A percentile compares a stretch with the other conserved stretches of the same genome.
Evolutionary conservation across 2,888 invertebrate species (phyloP).

Genomic region (Apotomis turbidana): DNA sequence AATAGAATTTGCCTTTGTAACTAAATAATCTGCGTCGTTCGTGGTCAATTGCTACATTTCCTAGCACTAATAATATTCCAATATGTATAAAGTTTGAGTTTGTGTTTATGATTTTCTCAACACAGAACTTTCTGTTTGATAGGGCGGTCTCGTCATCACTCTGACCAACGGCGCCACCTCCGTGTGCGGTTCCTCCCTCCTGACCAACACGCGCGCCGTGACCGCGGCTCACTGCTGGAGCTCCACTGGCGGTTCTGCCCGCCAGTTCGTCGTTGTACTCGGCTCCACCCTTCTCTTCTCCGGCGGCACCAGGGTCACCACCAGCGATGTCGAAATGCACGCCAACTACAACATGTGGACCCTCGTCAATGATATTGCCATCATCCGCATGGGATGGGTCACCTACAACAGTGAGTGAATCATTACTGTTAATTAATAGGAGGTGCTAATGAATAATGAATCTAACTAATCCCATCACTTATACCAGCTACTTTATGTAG

Average conservation of each 20-base stretch:
- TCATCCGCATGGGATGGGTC: constrained; percentile 47
- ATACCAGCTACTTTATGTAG: no score
- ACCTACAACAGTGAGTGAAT: constrained; percentile 46
- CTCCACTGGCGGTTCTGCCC: constrained; percentile 50
- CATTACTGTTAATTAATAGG: no score
- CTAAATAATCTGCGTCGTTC: no score
- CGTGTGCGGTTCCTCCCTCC: constrained; percentile 53
- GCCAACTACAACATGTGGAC: constrained; percentile 45
- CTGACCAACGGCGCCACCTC: constrained; percentile 49
- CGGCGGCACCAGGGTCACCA: constrained; percentile 51
- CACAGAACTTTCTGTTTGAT: not conserved
- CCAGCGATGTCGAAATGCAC: constrained; percentile 51
- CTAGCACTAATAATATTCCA: no score
- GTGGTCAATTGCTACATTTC: no score
- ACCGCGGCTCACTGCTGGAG: constrained; percentile 59
- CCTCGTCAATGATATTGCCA: constrained; percentile 55
- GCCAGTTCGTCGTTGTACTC: constrained; percentile 51
- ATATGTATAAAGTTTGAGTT: no score
- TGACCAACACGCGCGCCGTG: constrained; percentile 49
- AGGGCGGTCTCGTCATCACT: constrained; percentile 54
- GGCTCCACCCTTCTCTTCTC: constrained; percentile 50
- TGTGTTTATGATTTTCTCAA: not conserved
- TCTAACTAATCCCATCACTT: no score
- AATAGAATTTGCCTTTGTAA: no score
- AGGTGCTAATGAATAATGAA: no score